Conservation (phyloP, 1,140 invertebrate species). For the Drosophila baimaii region DNA sequence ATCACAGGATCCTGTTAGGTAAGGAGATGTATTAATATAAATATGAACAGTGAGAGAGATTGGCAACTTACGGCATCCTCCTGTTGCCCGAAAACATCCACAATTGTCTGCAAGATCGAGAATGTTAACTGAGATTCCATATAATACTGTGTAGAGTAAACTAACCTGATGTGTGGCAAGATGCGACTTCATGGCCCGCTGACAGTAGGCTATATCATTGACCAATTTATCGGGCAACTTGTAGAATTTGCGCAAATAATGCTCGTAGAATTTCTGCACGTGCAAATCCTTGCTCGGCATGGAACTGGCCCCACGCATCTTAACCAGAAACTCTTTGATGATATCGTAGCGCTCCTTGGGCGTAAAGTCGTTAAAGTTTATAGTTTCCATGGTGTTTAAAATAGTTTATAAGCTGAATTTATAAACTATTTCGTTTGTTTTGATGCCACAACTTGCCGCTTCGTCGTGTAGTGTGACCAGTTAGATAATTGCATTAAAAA, state of each 20-base stretch:
- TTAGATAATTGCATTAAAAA: background rate
- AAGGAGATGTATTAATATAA: background rate
- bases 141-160: background rate
- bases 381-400: conserved; percentile 49
- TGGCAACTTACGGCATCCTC: conserved; percentile 49
- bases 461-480: conserved; percentile 5
- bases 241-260: conserved; percentile 76
- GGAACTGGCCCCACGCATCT: conserved; percentile 51
- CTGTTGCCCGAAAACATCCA: conserved; percentile 45
- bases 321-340: conserved; percentile 57
- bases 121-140: background rate
- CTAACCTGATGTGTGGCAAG: conserved; percentile 71
- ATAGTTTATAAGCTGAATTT: background rate
- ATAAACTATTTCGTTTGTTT: conserved; percentile 29
- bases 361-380: conserved; percentile 69
- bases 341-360: conserved; percentile 61
- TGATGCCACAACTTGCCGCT: conserved; percentile 63
- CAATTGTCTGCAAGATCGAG: conserved; percentile 55
- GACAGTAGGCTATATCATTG: conserved; percentile 78
- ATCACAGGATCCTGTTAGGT: conserved; percentile 46
- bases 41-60: background rate
- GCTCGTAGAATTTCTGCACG: conserved; percentile 61
- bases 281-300: conserved; percentile 35
- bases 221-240: conserved; percentile 66
- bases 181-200: conserved; percentile 65